Evolutionary conservation across 2,888 invertebrate genomes (phyloP), one percentile per base, ranked within the genome.

Genomic region (Smittia aterrima): DNA sequence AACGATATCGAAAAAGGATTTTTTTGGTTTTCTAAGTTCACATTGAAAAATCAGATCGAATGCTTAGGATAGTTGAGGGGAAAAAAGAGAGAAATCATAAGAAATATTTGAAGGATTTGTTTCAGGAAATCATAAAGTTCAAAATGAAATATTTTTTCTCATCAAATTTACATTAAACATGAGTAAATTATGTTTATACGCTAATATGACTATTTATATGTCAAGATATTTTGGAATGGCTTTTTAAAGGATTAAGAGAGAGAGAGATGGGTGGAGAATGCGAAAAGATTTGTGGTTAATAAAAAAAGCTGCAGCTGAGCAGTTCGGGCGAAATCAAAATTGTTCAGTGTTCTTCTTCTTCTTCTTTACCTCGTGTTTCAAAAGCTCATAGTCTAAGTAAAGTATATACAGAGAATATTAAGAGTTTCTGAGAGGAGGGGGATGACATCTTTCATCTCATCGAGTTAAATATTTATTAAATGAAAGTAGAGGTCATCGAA

Each of bases 31-130:
- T 3, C 18, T 58, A 22, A 58, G n/a, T 3, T 58, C 58, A 58
- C 58, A 58, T 22, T 22, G 58, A 58, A 58, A 58, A 58, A 58
- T 58, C 22, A 58, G 58, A 32, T 32, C n/a, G 18, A 4, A 58
- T 58, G 58, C 58, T 58, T 58, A 58, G 58, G 58, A 58, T 58
- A 58, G 58, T 18, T 58, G 20, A 58, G 18, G n/a, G 58, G 58
- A 1, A 32, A 13, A 58, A 7, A 58, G 22, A 18, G 18, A 58
- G n/a, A 47, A 47, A 38, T 38, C 38, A 38, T 38, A 38, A 4
- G 38, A 11, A 38, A 38, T 38, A 38, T 7, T 38, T 16, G 47
- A 47, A 47, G 2, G 11, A 11, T 16, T n/a, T 47, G 47, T 47
- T 11, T 32, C n/a, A 47, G 47, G 22, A 22, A 22, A 58, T 58